A percentile compares a stretch with the other conserved stretches of the same genome.
phyloP scores from a whole-genome alignment of 2,113 vertebrate species.

The Colaptes auratus region DNA sequence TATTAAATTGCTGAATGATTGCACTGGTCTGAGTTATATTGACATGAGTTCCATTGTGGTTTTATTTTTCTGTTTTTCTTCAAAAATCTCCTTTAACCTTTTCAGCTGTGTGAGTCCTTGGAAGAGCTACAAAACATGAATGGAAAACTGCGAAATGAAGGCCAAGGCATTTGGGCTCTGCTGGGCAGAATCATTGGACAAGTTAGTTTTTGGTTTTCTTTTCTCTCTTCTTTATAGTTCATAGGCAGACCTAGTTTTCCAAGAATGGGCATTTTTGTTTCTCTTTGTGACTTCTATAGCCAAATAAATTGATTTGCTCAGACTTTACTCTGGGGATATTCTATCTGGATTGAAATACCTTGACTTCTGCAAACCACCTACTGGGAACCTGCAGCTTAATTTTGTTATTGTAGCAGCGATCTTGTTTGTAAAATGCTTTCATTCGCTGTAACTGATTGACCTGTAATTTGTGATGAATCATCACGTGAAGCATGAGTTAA shows the following conservation, averaged over 20 bases:
- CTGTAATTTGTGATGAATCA: constrained; percentile 76
- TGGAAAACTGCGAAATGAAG: constrained; percentile 90
- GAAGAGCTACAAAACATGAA: constrained; percentile 95
- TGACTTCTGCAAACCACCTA: constrained; percentile 38
- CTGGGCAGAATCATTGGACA: constrained; percentile 92
- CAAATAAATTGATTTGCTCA: constrained; percentile 43
- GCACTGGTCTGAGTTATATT: not conserved
- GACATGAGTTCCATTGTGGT: not conserved
- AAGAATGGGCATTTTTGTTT: not conserved
- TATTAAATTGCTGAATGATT: constrained; percentile 4
- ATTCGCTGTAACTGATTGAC: constrained; percentile 79
- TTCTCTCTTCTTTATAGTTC: not conserved
- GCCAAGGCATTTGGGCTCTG: constrained; percentile 91
- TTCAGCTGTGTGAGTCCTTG: constrained; percentile 92
- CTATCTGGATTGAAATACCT: constrained; percentile 64
- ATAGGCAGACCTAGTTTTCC: not conserved
- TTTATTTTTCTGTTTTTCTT: not conserved
- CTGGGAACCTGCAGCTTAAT: constrained; percentile 55
- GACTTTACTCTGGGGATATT: constrained; percentile 34
- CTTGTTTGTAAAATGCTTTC: constrained; percentile 75
- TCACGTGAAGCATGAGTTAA: constrained; percentile 68
- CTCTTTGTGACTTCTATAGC: not conserved
- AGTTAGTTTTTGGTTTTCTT: constrained; percentile 71
- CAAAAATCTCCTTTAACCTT: constrained; percentile 12
- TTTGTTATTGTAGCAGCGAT: constrained; percentile 61